Conservation (phyloP, 1,140 invertebrate genomes). For the Euwallacea similis region DNA sequence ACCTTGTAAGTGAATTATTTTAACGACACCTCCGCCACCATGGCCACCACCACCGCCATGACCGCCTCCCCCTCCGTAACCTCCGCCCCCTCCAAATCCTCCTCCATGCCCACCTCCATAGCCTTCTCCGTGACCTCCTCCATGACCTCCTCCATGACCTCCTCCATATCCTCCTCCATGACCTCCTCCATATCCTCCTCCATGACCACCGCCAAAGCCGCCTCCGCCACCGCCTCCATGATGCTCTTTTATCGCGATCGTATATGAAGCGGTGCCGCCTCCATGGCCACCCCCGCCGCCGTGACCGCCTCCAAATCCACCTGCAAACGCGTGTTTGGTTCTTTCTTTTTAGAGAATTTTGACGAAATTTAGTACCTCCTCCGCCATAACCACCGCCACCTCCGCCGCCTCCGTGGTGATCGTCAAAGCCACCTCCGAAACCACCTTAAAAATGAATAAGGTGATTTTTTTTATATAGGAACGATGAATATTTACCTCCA, state of each 20-base stretch:
- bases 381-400: constrained; percentile 30
- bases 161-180: constrained; percentile 39
- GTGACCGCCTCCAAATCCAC: constrained; percentile 30
- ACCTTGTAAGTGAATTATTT: background rate
- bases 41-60: constrained; percentile 32
- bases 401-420: constrained; percentile 37
- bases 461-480: no score
- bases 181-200: constrained; percentile 36
- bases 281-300: constrained; percentile 25
- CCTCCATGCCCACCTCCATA: constrained; percentile 31
- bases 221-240: constrained; percentile 38
- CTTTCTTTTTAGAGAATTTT: no score
- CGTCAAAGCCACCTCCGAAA: constrained; percentile 37
- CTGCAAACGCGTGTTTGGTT: background rate
- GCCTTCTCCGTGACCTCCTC: constrained; percentile 21
- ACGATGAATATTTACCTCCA: constrained; percentile 20
- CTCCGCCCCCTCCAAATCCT: constrained; percentile 25
- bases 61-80: constrained; percentile 38
- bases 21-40: constrained; percentile 18
- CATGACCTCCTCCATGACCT: constrained; percentile 24
- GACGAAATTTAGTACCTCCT: constrained; percentile 4
- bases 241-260: constrained; percentile 19
- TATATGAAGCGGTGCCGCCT: constrained; percentile 17
- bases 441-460: constrained; percentile 23
- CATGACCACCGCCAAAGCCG: no score